phyloP scores from a whole-genome alignment of 2,797 vertebrate genomes.

The Chrosomus eos region DNA sequence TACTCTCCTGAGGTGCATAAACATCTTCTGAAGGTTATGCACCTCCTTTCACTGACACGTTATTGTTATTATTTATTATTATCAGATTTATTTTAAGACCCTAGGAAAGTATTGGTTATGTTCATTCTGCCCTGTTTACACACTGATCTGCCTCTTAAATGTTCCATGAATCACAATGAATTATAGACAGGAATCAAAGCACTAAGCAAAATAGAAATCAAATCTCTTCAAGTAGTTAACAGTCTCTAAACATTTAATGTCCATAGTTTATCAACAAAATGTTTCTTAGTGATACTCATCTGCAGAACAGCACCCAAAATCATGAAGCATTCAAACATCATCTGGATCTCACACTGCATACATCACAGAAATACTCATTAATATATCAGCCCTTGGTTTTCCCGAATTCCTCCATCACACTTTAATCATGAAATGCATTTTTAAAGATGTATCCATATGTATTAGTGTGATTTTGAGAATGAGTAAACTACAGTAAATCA shows the following conservation, averaged over 20 bases:
- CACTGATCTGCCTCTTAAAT: not conserved
- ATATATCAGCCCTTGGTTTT: slow-evolving; percentile 44
- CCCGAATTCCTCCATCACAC: not conserved
- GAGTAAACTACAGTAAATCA: not conserved
- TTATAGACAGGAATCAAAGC: slow-evolving; percentile 8
- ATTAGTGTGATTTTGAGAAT: not conserved
- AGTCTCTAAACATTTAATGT: slow-evolving; percentile 1
- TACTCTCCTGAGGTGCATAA: not conserved
- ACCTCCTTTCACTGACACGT: not conserved
- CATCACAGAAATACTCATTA: not conserved
- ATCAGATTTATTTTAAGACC: not conserved
- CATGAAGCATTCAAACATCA: not conserved
- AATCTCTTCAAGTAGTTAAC: slow-evolving; percentile 27
- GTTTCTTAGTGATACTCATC: slow-evolving; percentile 2
- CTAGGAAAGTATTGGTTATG: not conserved
- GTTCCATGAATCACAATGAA: not conserved
- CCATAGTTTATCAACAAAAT: not conserved
- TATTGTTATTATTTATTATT: not conserved
- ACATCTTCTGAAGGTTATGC: not conserved
- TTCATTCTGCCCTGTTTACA: not conserved
- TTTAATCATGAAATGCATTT: not conserved
- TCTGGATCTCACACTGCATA: slow-evolving; percentile 32
- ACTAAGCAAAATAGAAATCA: not conserved
- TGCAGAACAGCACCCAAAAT: not conserved
- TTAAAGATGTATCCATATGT: not conserved